A percentile compares a stretch with the other conserved stretches of the same genome.
phyloP scores from a whole-genome alignment of 2,888 invertebrate species.

The Parnassius apollo region DNA sequence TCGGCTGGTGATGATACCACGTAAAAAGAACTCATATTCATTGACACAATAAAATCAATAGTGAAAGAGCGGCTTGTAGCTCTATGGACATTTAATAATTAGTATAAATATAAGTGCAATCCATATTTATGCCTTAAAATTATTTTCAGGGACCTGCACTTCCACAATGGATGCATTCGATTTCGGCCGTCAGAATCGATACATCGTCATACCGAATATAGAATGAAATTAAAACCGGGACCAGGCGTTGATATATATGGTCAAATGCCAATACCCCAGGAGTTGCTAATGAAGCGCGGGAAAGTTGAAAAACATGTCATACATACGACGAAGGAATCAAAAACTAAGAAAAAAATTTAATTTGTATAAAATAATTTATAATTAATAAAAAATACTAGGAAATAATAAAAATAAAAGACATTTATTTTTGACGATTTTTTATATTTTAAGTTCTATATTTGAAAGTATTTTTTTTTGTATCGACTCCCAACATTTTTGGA shows the following conservation, averaged over 20 bases:
- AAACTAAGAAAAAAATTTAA: background rate
- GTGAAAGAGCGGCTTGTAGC: background rate
- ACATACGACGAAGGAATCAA: background rate
- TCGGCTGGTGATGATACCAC: too few relatives aligned
- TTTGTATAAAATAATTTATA: background rate
- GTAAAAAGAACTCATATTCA: background rate
- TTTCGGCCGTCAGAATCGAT: slow-evolving; percentile 39
- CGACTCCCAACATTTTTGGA: too few relatives aligned
- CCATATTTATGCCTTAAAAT: background rate
- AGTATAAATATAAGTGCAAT: background rate
- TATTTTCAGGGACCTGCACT: slow-evolving; percentile 36
- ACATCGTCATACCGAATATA: slow-evolving; percentile 37
- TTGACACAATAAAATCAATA: background rate
- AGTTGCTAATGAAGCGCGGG: slow-evolving; percentile 38
- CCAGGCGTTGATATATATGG: slow-evolving; percentile 47
- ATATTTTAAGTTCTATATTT: too few relatives aligned
- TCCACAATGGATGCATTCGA: slow-evolving; percentile 35
- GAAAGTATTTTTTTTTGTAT: too few relatives aligned
- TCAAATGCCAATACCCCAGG: slow-evolving; percentile 50
- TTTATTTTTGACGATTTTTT: too few relatives aligned
- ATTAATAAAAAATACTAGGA: too few relatives aligned
- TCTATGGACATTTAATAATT: background rate
- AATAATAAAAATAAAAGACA: too few relatives aligned
- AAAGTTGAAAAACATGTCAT: background rate
- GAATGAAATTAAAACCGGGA: slow-evolving; percentile 43